Evolutionary conservation across 1,140 invertebrate species (phyloP).

Genomic region (Musca vetustissima): DNA sequence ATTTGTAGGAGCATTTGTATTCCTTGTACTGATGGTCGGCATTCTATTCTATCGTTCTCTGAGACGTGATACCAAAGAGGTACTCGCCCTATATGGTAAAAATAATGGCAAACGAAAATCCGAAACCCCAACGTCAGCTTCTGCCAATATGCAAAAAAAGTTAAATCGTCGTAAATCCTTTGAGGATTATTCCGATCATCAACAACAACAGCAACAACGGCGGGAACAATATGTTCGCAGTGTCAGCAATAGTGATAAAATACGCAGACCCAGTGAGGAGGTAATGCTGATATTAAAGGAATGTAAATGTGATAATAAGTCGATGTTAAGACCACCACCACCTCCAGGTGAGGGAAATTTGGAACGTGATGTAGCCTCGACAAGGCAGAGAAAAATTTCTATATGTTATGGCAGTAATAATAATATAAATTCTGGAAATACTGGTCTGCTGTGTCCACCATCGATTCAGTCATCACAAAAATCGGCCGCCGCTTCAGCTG

Average conservation of each 20-base stretch:
- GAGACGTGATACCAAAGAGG: conserved; percentile 37
- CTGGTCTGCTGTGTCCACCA: conserved; percentile 6
- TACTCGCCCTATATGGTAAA: conserved; percentile 26
- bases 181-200: conserved; percentile 61
- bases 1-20: conserved; percentile 46
- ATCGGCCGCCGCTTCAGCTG: neutral
- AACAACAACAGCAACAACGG: conserved; percentile 37
- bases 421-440: conserved; percentile 30
- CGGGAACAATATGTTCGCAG: neutral
- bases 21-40: conserved; percentile 44
- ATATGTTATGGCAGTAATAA: conserved; percentile 49
- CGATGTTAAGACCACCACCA: conserved; percentile 31
- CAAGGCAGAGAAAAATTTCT: conserved; percentile 41
- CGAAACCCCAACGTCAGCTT: neutral
- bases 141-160: conserved; percentile 27
- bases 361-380: neutral
- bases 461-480: conserved; percentile 17
- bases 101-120: conserved; percentile 10
- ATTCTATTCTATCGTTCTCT: conserved; percentile 46
- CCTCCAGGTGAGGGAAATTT: too few relatives aligned
- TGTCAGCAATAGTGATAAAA: conserved; percentile 49
- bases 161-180: conserved; percentile 62
- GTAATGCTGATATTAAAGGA: conserved; percentile 65
- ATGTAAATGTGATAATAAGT: conserved; percentile 36
- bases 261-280: conserved; percentile 75